phyloP scores from a whole-genome alignment of 2,797 vertebrate genomes.

The Coendou prehensilis region DNA sequence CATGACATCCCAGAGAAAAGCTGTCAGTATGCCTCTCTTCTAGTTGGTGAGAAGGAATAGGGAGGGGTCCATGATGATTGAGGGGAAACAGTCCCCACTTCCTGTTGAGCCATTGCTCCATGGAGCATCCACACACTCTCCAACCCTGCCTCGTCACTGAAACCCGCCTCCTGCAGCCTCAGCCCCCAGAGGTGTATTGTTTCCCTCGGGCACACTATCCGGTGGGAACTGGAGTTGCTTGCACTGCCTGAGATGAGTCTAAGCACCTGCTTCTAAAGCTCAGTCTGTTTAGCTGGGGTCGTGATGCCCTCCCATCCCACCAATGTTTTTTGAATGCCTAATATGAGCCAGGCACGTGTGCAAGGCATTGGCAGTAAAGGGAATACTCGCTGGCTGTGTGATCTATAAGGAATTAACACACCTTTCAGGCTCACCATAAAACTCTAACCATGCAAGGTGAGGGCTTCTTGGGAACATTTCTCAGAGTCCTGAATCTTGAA shows the following conservation, averaged over 20 bases:
- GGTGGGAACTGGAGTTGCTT: not conserved
- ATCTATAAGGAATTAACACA: not conserved
- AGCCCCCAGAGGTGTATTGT: not conserved
- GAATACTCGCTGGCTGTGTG: not conserved
- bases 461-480: not conserved
- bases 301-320: not conserved
- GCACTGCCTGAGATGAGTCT: not conserved
- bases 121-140: not conserved
- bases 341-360: not conserved
- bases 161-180: not conserved
- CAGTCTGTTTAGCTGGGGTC: not conserved
- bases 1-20: conserved; percentile 41
- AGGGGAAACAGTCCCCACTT: conserved; percentile 49
- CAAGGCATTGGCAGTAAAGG: not conserved
- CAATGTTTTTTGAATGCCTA: not conserved
- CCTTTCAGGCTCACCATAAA: not conserved
- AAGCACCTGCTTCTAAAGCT: not conserved
- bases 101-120: not conserved
- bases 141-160: not conserved
- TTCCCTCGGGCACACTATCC: not conserved
- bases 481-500: conserved; percentile 21
- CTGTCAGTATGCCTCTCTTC: conserved; percentile 64
- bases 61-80: not conserved
- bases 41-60: conserved; percentile 49
- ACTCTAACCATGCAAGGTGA: not conserved